Base-by-base conservation (phyloP, 2,113 vertebrate genomes). In the Rhombomys opimus region DNA sequence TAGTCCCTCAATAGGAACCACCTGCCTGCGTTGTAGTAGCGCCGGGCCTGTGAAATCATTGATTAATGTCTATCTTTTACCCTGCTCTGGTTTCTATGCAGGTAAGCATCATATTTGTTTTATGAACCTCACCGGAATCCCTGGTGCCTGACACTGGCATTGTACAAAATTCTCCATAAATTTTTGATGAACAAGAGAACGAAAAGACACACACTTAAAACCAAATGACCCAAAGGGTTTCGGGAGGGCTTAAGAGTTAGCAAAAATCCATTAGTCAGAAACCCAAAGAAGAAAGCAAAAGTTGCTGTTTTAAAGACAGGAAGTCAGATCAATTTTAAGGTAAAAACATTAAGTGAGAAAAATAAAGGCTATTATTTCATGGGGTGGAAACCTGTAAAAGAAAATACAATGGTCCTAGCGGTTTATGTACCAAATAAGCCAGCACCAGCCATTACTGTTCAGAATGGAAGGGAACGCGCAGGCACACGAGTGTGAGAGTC, bases 161-260 rank as follows among this genome's bases (percentile, higher is more conserved):
- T 0, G 0, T 18, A 46, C 59, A 22, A 90, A 92, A 54, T 72
- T 70, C 63, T 76, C 70, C 18, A 15, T 78, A 68, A 20, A 86
- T 76, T 87, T 67, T 38, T 96, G 73, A 96, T 76, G 65, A 77
- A 72, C 35, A 61, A 90, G 91, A 70, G 46, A 92, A 72, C 88
- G 54, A 80, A 96, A 89, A 96, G 61, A 63, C 27, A 73, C 12
- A 68, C 7, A 54, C 30, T 90, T 84, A 73, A 93, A 89, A 50
- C 65, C 84, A 54, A 93, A 81, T 59, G 85, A 46, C 85, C 54
- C 25, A 46, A 46, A 54, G 76, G 94, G n/a, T 32, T 89, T 59
- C 32, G 10, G 86, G 81, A 89, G 90, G 72, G 78, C 6, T 77
- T 75, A 94, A 90, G 61, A 82, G 27, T 27, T 1, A 78, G 25